Evolutionary conservation across 1,140 invertebrate species (phyloP), one percentile per base, ranked within the genome.

Genomic region (Macrotrachela quadricornifera): DNA sequence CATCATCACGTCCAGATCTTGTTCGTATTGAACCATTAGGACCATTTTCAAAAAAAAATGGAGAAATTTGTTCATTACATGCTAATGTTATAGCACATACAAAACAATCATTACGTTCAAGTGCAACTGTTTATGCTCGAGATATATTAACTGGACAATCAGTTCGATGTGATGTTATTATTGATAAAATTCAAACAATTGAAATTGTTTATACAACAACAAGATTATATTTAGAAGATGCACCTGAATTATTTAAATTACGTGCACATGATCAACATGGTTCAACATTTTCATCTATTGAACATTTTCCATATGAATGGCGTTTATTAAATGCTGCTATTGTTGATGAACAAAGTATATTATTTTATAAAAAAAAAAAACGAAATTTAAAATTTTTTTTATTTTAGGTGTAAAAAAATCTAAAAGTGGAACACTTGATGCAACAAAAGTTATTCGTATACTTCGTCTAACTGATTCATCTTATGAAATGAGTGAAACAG

Each of bases 111-210:
- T 38, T 41, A n/a, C 37, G 51, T n/a, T 30, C 44, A 21, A 46
- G 38, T n/a, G 46, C 51, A 10, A 53, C 44, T 10, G 46, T 53
- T 40, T 48, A 46, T 48, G 51, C 51, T 18, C 42, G 46, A n/a
- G 51, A 53, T 9, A 41, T 53, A 15, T 37, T 42, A 46, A 47
- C 51, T 13, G 30, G 46, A 12, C 46, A 53, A 42, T n/a, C 46
- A 37, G 40, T 53, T 21, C 51, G 51, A 10, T 53, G 51, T 47
- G 51, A 53, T 16, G 51, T 53, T 8, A 53, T 53, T 46, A 44
- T 53, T n/a, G 51, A 53, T 37, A 8, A 47, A 47, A 53, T 53
- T 36, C 14, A 53, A 6, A 43, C 45, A 12, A 53, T 53, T 17
- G 18, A 38, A 39, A 53, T 53, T 40, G 40, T 36, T 17, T 44